Evolutionary conservation across 2,113 vertebrate species (phyloP).

Genomic region (Pachycephala philippinensis): DNA sequence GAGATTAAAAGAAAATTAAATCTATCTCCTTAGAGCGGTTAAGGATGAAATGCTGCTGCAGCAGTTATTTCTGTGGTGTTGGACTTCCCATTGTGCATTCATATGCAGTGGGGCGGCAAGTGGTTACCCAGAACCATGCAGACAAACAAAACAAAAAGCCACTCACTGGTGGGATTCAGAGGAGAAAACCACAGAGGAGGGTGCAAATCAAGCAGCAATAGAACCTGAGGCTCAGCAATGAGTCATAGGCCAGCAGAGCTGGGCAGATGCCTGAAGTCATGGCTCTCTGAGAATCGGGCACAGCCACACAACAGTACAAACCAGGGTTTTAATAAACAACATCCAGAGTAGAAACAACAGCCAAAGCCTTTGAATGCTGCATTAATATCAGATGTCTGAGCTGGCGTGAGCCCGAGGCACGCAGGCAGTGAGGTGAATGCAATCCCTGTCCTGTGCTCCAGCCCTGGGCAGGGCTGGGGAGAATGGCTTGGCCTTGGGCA

Average conservation of each 20-base stretch:
- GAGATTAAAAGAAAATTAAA: background rate
- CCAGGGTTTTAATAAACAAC: background rate
- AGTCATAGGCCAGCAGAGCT: background rate
- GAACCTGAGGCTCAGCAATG: background rate
- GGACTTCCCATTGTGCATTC: background rate
- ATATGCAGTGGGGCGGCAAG: background rate
- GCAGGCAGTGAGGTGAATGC: background rate
- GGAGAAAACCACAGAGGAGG: conserved; percentile 8
- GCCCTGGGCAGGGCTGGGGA: background rate
- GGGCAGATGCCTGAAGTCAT: background rate
- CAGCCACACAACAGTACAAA: background rate
- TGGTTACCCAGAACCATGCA: background rate
- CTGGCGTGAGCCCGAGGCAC: fast-evolving
- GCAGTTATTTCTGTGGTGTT: background rate
- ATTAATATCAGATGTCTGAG: background rate
- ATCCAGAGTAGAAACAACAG: background rate
- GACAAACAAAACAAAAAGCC: background rate
- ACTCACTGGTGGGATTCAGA: background rate
- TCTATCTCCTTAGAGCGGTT: background rate
- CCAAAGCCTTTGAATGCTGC: background rate
- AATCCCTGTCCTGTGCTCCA: background rate
- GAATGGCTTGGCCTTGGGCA: background rate
- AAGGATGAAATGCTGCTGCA: background rate
- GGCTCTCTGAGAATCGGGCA: background rate
- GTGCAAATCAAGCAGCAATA: background rate